Evolutionary conservation across 2,113 vertebrate species (phyloP), one percentile per base, ranked within the genome.

Genomic region (Cryptotis parvus): DNA sequence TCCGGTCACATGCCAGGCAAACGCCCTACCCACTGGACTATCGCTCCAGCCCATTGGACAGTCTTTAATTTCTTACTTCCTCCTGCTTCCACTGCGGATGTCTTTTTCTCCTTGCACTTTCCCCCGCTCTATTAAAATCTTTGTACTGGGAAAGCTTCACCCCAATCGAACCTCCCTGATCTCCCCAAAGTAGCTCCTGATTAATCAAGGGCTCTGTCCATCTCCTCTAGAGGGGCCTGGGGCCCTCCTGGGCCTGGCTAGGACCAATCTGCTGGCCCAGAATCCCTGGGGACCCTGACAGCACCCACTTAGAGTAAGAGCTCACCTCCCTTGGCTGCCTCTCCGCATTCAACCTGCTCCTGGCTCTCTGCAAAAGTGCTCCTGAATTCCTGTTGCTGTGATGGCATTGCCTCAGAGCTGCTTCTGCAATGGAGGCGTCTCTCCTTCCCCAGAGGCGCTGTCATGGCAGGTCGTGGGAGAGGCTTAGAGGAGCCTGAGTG

Each of bases 231-330:
- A 96, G 82, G 85, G 92, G 85, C 91, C 80, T 84, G 91, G 89
- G 95, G 95, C 94, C 93, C 95, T 96, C 22, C 5, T n/a, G 92
- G 84, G 78, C 93, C 95, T 24, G 2, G 93, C 94, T 76, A 93
- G 81, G 91, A 96, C 94, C 92, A 90, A 91, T 82, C 84, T 68
- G 83, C 85, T 92, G 95, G 79, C 95, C 95, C 87, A 73, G 94
- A 90, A 93, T 45, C 91, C 93, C 89, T 79, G 80, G 92, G 96
- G 93, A 79, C 49, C 86, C 82, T 94, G 93, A 88, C 85, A 93
- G 75, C 96, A 83, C 87, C 75, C 90, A 75, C 73, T 63, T 66
- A 94, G 91, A 95, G 95, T 94, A 95, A 95, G 96, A 96, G 84
- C 87, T 95, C 20, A 0, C 87, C 55, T 84, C 61, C 75, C 55